Conservation (phyloP, 2,797 vertebrate genomes). For the Tadarida brasiliensis region DNA sequence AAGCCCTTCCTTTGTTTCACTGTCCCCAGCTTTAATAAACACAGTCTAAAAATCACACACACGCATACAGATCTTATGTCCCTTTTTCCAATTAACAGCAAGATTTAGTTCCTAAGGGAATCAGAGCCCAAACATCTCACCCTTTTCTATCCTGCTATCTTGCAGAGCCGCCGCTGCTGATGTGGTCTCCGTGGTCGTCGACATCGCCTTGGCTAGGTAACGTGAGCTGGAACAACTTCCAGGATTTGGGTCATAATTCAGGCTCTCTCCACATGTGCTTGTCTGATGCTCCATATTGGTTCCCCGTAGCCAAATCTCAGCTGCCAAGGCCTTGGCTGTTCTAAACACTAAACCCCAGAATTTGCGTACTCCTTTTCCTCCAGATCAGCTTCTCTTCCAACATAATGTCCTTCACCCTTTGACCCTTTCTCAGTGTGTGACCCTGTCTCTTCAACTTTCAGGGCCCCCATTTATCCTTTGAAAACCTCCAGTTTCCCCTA, state of each 20-base stretch:
- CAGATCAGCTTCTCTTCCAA: background rate
- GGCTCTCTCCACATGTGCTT: background rate
- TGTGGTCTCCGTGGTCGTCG: no score
- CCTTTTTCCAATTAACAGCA: background rate
- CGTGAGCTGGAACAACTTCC: background rate
- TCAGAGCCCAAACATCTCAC: background rate
- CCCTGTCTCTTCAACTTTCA: background rate
- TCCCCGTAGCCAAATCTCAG: background rate
- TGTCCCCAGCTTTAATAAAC: no score
- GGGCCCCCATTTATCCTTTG: background rate
- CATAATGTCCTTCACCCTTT: background rate
- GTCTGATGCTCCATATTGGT: background rate
- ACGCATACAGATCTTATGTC: background rate
- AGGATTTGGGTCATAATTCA: background rate
- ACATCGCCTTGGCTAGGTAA: background rate
- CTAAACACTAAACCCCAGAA: background rate
- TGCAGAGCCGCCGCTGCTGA: background rate
- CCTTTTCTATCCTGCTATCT: background rate
- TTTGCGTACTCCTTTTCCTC: background rate
- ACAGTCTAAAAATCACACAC: no score
- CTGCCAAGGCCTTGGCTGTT: background rate
- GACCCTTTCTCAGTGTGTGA: background rate
- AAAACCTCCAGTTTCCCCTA: background rate
- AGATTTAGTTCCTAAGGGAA: background rate
- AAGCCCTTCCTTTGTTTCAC: no score